phyloP scores from a whole-genome alignment of 2,888 invertebrate genomes.

The Blastobasis lacticolella region DNA sequence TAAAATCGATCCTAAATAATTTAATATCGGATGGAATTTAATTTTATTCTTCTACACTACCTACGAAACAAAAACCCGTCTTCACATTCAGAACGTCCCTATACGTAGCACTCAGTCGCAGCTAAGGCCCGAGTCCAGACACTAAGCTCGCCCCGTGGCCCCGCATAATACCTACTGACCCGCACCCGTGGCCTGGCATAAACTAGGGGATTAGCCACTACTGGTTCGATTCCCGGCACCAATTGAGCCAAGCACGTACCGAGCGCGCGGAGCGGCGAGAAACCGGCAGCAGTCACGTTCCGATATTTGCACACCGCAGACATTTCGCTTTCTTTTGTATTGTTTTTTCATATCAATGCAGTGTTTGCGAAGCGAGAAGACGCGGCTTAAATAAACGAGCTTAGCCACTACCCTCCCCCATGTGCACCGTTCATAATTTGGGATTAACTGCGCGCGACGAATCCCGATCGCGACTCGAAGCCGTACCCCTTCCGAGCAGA shows the following conservation, averaged over 20 bases:
- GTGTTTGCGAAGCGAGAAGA: no score
- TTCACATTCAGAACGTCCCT: no score
- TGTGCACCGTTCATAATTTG: constrained; percentile 50
- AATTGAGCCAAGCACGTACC: constrained; percentile 28
- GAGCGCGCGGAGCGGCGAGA: constrained; percentile 15
- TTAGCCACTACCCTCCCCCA: constrained; percentile 41
- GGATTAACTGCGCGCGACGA: constrained; percentile 68
- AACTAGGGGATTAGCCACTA: constrained; percentile 32
- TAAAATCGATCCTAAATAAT: no score
- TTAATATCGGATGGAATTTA: no score
- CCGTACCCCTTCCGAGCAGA: constrained; percentile 13
- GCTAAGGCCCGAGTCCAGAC: no score
- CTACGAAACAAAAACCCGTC: no score
- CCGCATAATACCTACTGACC: constrained; percentile 29
- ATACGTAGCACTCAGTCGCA: no score
- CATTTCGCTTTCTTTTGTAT: constrained; percentile 8
- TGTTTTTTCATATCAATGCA: no score
- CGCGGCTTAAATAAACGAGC: constrained; percentile 15
- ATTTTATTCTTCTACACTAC: no score
- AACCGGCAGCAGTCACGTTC: constrained; percentile 17
- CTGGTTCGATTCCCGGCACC: constrained; percentile 24
- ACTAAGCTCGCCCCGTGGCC: constrained; percentile 24
- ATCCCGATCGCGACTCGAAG: constrained; percentile 33
- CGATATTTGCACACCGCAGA: constrained; percentile 13
- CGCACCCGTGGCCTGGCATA: constrained; percentile 34